Evolutionary conservation across 2,113 vertebrate genomes (phyloP).

Genomic region (Phocoena sinus): DNA sequence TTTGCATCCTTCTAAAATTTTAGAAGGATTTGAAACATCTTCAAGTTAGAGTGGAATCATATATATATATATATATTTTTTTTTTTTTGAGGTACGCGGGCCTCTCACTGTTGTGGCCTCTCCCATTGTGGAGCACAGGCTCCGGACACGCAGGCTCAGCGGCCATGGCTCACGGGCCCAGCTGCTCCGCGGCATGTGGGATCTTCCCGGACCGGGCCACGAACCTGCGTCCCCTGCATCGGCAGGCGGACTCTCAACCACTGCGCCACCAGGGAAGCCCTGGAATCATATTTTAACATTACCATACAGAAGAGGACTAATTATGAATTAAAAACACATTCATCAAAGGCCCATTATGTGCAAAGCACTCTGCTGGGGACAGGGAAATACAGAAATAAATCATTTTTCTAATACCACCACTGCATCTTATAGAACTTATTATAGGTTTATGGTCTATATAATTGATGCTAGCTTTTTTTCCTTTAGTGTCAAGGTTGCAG

Average conservation of each 20-base stretch:
- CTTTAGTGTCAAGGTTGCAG: not conserved
- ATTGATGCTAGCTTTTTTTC: not conserved
- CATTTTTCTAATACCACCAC: not conserved
- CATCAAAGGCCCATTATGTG: not conserved
- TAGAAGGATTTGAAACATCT: constrained; percentile 33
- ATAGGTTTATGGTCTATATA: not conserved
- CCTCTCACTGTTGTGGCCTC: no score
- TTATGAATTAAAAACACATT: not conserved
- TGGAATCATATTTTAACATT: not conserved
- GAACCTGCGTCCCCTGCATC: no score
- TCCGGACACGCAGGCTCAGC: no score
- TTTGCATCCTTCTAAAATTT: not conserved
- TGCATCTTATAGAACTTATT: not conserved
- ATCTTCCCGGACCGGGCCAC: no score
- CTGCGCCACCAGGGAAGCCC: no score
- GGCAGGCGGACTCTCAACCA: no score
- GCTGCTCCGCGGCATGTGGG: no score
- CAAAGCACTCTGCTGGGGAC: not conserved
- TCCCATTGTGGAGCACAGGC: no score
- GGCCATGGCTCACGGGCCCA: no score
- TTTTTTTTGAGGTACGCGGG: no score
- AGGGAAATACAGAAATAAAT: not conserved
- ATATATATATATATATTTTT: not conserved
- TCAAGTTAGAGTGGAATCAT: not conserved
- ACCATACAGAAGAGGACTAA: not conserved